Conservation (phyloP, 2,113 vertebrate species). For the Peromyscus maniculatus region DNA sequence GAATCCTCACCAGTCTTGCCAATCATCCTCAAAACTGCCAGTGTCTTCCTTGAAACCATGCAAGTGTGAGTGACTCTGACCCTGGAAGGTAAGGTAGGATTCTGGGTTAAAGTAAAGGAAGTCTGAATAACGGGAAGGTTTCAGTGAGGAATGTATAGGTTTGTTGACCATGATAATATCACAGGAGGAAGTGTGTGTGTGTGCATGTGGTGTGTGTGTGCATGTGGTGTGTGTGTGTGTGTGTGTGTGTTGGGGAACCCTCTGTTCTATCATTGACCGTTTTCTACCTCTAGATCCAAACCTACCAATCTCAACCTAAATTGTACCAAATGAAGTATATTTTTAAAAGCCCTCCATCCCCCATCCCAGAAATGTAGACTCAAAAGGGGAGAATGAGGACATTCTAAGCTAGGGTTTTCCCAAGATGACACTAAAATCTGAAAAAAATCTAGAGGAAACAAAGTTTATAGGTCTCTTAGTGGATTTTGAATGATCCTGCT, state of each 20-base stretch:
- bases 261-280: background rate
- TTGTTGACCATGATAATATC: background rate
- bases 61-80: background rate
- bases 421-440: background rate
- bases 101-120: background rate
- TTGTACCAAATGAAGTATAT: background rate
- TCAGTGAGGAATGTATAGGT: too few relatives aligned
- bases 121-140: too few relatives aligned
- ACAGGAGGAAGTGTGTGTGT: background rate
- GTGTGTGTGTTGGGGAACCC: fast-evolving
- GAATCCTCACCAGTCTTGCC: background rate
- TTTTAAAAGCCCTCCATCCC: background rate
- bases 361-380: background rate
- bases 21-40: too few relatives aligned
- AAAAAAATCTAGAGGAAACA: background rate
- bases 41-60: background rate
- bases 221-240: fast-evolving
- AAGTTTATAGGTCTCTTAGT: background rate
- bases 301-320: background rate
- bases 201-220: fast-evolving
- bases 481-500: background rate
- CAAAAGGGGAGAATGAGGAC: background rate
- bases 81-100: background rate
- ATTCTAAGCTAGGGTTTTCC: background rate
- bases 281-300: background rate